Conservation (phyloP, 2,888 invertebrate genomes). For the Drepanosiphum platanoidis region DNA sequence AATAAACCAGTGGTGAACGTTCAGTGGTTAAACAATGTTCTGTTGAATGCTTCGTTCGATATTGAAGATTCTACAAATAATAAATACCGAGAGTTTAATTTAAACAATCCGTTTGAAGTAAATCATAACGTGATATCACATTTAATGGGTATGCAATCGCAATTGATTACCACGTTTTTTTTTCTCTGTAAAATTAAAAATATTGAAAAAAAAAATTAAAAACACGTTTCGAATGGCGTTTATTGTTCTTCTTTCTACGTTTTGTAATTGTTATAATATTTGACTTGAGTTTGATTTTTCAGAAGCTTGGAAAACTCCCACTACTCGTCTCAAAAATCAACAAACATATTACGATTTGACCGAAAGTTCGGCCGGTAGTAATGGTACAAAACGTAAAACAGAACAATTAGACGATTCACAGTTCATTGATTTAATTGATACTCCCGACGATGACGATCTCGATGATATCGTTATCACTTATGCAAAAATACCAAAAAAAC, state of each 20-base stretch:
- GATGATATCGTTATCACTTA: too few species aligned
- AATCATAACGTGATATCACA: conserved; percentile 87
- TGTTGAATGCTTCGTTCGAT: conserved; percentile 79
- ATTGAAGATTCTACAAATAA: conserved; percentile 77
- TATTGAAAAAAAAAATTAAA: too few species aligned
- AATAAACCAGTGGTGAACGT: conserved; percentile 90
- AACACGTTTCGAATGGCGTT: too few species aligned
- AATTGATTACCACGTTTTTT: too few species aligned
- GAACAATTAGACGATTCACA: too few species aligned
- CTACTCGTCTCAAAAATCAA: not conserved
- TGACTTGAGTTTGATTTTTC: not conserved
- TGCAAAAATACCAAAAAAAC: too few species aligned
- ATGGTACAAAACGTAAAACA: too few species aligned
- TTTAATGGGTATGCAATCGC: conserved; percentile 81
- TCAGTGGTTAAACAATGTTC: conserved; percentile 91
- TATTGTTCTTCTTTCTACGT: too few species aligned
- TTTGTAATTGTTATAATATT: too few species aligned
- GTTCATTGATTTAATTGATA: too few species aligned
- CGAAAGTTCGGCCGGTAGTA: not conserved
- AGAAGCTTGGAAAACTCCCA: conserved; percentile 48
- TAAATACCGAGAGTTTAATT: conserved; percentile 87
- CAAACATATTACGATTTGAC: conserved; percentile 16
- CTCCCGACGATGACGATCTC: too few species aligned
- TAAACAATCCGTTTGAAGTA: conserved; percentile 82
- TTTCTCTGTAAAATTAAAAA: too few species aligned